Percentiles rank a stretch among this genome's conserved stretches.
These are phyloP conservation scores for Bradypodion pumilum DNA, from an alignment of 2,797 vertebrate genomes.

Conservation along the genomic window DNA sequence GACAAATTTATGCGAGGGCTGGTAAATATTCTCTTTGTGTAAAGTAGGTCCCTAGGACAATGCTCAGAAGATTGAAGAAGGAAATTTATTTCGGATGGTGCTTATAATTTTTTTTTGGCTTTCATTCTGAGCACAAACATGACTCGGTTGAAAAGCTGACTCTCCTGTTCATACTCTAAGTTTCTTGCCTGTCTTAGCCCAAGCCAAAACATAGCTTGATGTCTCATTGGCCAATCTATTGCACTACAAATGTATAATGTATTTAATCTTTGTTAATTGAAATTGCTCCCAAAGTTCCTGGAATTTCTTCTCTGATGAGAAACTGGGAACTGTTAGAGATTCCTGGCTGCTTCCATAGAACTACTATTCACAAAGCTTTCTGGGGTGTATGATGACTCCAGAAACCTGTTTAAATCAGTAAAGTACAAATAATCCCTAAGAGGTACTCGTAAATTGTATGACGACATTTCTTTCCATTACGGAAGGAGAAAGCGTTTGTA, in stretches of 20 bases:
- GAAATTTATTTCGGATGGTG: neutral
- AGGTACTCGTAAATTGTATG: neutral
- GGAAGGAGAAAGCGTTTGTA: neutral
- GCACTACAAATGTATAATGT: neutral
- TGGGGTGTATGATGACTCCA: neutral
- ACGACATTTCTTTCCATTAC: neutral
- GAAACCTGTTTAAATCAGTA: neutral
- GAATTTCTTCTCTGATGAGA: neutral
- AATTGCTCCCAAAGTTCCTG: neutral
- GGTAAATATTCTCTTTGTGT: constrained; percentile 24
- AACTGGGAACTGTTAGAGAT: neutral
- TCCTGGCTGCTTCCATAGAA: neutral
- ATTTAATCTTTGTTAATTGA: neutral
- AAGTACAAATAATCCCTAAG: neutral
- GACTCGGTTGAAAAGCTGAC: constrained; percentile 34
- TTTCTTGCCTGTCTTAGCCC: neutral
- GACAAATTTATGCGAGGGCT: constrained; percentile 37
- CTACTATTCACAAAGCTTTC: neutral
- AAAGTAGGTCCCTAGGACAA: neutral
- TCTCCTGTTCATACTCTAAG: constrained; percentile 12
- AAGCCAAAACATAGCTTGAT: neutral
- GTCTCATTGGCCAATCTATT: neutral
- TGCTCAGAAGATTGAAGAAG: constrained; percentile 15
- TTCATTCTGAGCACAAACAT: constrained; percentile 41
- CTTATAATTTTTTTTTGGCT: constrained; percentile 37